These are phyloP conservation scores for Callyntrura sp. DNA, from an alignment of 2,888 invertebrate species.

Conservation along the genomic window DNA sequence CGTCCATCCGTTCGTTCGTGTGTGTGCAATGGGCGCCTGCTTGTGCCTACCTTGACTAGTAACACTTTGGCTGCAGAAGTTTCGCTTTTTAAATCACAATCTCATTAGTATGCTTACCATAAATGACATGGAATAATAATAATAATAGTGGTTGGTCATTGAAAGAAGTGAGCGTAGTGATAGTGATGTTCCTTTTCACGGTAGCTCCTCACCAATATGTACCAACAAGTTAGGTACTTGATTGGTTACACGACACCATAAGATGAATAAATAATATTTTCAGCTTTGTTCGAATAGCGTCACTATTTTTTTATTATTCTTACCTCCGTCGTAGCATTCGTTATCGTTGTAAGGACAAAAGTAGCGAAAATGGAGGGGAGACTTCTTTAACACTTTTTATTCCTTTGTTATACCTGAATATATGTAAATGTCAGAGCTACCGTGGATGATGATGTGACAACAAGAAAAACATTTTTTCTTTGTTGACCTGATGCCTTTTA, in stretches of 20 bases:
- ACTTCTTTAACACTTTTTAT: background rate
- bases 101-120: background rate
- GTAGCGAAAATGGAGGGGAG: background rate
- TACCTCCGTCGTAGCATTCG: background rate
- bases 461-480: slow-evolving; percentile 53
- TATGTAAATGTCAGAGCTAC: slow-evolving; percentile 10
- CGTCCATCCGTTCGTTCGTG: background rate
- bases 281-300: background rate
- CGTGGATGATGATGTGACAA: slow-evolving; percentile 55
- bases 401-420: background rate
- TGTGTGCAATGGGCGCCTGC: background rate
- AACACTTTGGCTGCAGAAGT: background rate
- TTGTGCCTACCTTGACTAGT: background rate
- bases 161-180: slow-evolving; percentile 7
- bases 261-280: background rate
- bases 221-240: background rate
- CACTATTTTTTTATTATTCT: background rate
- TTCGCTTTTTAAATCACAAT: background rate
- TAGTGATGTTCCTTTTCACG: background rate
- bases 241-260: background rate
- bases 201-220: background rate
- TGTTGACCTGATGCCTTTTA: slow-evolving; percentile 54
- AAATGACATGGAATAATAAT: slow-evolving; percentile 24
- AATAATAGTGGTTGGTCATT: background rate
- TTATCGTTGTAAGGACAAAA: background rate